A percentile compares a stretch with the other conserved stretches of the same genome.
These are phyloP conservation scores for Enteromius viviparus DNA, from an alignment of 2,797 vertebrate species.

Conservation along the genomic window DNA sequence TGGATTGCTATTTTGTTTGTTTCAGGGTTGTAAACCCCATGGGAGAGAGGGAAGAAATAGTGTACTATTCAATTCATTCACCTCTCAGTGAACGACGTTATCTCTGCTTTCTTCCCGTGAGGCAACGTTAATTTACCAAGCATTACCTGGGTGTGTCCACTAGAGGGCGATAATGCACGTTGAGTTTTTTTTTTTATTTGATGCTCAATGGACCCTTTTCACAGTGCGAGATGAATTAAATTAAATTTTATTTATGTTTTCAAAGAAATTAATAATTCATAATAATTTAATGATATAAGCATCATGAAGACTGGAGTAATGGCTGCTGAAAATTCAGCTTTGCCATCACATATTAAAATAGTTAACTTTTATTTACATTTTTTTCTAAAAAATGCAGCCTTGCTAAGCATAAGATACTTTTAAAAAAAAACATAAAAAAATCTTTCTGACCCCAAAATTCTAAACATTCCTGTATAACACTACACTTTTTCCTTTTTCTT, in stretches of 20 bases:
- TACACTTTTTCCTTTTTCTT: too few species aligned
- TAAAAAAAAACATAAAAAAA: neutral
- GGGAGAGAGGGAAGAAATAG: conserved; percentile 30
- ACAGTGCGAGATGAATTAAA: neutral
- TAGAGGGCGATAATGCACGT: conserved; percentile 28
- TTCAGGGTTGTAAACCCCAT: conserved; percentile 46
- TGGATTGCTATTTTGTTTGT: conserved; percentile 47
- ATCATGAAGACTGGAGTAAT: neutral
- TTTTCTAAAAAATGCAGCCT: neutral
- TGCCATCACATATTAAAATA: neutral
- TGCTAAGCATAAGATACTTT: neutral
- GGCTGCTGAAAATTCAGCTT: neutral
- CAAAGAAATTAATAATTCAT: too few species aligned
- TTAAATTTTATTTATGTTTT: too few species aligned
- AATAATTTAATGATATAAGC: neutral
- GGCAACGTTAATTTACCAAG: conserved; percentile 1
- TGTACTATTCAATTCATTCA: conserved; percentile 44
- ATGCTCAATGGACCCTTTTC: neutral
- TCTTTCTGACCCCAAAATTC: neutral
- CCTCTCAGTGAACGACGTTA: conserved; percentile 26
- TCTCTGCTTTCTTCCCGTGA: conserved; percentile 3
- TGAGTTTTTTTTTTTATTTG: neutral
- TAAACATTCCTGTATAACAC: neutral
- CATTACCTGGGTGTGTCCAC: conserved; percentile 6
- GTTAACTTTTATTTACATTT: neutral